Evolutionary conservation across 37 sponge, comb jelly and placozoan species (phyloP).

Genomic region (Hexactinellida sp.): DNA sequence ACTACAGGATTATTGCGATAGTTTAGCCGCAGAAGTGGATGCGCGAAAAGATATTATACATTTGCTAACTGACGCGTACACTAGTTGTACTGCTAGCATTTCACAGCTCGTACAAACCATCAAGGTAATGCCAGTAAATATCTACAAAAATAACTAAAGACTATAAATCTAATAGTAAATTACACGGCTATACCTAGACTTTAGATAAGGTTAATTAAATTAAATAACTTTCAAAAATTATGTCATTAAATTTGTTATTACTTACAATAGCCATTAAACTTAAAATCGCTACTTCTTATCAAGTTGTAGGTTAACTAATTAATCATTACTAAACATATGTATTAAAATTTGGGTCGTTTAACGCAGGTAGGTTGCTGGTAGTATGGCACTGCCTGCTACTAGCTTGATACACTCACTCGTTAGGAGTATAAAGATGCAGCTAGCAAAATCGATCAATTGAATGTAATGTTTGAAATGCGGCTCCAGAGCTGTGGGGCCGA

Average conservation of each 20-base stretch:
- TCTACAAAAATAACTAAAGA: too few relatives aligned
- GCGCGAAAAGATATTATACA: slow-evolving; percentile 46
- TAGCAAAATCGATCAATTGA: slow-evolving; percentile 3
- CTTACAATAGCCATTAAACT: too few relatives aligned
- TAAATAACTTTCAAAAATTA: too few relatives aligned
- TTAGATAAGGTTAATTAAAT: too few relatives aligned
- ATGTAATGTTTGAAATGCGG: slow-evolving; percentile 17
- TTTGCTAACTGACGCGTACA: slow-evolving; percentile 32
- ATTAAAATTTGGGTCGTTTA: too few relatives aligned
- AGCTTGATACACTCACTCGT: background rate
- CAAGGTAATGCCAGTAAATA: background rate
- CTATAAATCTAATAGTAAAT: too few relatives aligned
- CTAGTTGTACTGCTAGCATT: slow-evolving; percentile 11
- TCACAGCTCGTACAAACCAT: slow-evolving; percentile 12
- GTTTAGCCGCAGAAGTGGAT: slow-evolving; percentile 46
- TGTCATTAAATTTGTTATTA: too few relatives aligned
- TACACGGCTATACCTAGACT: too few relatives aligned
- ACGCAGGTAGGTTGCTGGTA: too few relatives aligned
- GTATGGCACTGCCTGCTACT: background rate
- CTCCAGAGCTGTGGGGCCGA: background rate
- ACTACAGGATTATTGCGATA: slow-evolving; percentile 52
- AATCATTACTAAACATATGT: too few relatives aligned
- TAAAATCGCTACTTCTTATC: too few relatives aligned
- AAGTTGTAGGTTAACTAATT: too few relatives aligned
- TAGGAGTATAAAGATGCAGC: slow-evolving; percentile 15